phyloP scores from a whole-genome alignment of 2,797 vertebrate genomes.

The Threskiornis aethiopicus region DNA sequence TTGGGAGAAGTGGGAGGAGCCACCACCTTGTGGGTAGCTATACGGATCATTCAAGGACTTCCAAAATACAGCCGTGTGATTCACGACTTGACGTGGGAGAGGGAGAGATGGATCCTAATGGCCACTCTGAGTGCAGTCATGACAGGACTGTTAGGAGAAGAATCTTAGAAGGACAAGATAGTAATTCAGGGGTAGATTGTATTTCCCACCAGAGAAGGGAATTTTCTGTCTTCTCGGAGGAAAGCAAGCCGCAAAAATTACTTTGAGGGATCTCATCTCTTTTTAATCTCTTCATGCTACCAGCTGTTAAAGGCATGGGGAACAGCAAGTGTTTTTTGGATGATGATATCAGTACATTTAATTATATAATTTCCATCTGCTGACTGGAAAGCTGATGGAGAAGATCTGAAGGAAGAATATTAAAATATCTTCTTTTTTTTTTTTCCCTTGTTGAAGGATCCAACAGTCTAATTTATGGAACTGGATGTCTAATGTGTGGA shows the following conservation, averaged over 20 bases:
- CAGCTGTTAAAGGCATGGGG: neutral
- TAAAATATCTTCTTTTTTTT: neutral
- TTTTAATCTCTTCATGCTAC: neutral
- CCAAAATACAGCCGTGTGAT: accelerated
- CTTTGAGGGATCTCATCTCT: neutral
- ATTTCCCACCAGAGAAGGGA: neutral
- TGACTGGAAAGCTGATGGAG: neutral
- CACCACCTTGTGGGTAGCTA: neutral
- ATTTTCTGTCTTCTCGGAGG: neutral
- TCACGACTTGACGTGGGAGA: neutral
- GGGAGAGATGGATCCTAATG: neutral
- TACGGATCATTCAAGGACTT: neutral
- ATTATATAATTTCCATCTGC: constrained; percentile 40
- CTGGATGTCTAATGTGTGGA: neutral
- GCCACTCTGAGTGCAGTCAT: neutral
- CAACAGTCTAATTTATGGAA: neutral
- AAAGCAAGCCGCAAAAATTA: neutral
- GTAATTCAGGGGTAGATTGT: neutral
- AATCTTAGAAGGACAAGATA: neutral
- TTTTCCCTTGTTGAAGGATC: neutral
- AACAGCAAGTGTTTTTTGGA: neutral
- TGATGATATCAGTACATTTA: neutral
- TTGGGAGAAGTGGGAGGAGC: neutral
- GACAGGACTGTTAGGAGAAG: neutral
- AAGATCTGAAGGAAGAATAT: neutral